Percentiles rank a stretch among this genome's conserved stretches.
These are phyloP conservation scores for Drosophila yooni DNA, from an alignment of 2,888 invertebrate species.

Conservation along the genomic window DNA sequence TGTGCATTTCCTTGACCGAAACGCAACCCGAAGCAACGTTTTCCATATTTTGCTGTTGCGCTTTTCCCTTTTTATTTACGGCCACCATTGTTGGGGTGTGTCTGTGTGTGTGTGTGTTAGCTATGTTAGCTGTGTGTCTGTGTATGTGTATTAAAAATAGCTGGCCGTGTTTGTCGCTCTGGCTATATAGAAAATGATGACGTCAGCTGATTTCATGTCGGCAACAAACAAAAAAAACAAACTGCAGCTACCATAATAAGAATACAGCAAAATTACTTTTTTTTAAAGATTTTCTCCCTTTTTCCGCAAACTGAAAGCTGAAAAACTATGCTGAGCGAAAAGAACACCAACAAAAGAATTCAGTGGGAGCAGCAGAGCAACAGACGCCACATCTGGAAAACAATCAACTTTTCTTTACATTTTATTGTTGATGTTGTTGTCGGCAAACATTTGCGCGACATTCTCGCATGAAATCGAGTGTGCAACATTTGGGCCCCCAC, in stretches of 20 bases:
- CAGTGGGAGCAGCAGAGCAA: constrained; percentile 21
- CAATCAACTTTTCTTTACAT: constrained; percentile 68
- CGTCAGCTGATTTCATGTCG: constrained; percentile 69
- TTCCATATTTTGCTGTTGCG: constrained; percentile 27
- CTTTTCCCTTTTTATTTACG: constrained; percentile 57
- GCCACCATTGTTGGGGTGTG: constrained; percentile 61
- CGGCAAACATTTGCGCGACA: constrained; percentile 69
- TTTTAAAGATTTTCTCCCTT: constrained; percentile 16
- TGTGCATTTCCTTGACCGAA: constrained; percentile 75
- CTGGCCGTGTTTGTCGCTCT: constrained; percentile 50
- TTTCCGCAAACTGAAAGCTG: constrained; percentile 21
- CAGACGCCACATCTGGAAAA: constrained; percentile 51
- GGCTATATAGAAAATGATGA: constrained; percentile 49
- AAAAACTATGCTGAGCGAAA: constrained; percentile 47
- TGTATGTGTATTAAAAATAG: constrained; percentile 52
- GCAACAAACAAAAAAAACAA: constrained; percentile 22
- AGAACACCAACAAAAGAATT: constrained; percentile 12
- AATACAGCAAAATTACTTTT: constrained; percentile 56
- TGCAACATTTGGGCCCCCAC: constrained; percentile 58
- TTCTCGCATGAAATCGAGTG: constrained; percentile 78
- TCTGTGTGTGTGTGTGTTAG: constrained; percentile 11
- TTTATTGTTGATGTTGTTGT: constrained; percentile 51
- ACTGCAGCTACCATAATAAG: constrained; percentile 41
- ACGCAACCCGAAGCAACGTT: constrained; percentile 66
- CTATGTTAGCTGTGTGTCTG: constrained; percentile 14